Percentiles rank a stretch among this genome's conserved stretches.
Conservation (phyloP, 2,113 vertebrate genomes). For the Salminus brasiliensis region DNA sequence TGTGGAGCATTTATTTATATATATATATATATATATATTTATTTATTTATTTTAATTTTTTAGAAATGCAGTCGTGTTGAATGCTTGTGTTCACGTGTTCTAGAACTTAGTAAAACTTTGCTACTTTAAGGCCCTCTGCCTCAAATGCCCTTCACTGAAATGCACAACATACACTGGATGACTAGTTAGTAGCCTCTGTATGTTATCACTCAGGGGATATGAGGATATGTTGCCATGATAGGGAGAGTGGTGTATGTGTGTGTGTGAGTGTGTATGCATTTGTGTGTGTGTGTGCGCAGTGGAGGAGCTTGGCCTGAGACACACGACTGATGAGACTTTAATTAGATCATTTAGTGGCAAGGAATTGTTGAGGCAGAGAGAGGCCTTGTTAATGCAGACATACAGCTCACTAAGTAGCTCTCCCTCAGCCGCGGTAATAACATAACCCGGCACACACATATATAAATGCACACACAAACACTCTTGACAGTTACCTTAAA, state of each 20-base stretch:
- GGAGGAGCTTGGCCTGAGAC: conserved; percentile 41
- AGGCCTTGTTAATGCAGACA: conserved; percentile 51
- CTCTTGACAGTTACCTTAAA: background rate
- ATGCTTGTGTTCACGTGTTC: background rate
- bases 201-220: conserved; percentile 20
- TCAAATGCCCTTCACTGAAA: background rate
- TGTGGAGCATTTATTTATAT: no score
- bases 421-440: conserved; percentile 36
- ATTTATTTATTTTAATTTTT: no score
- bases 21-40: no score
- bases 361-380: conserved; percentile 53
- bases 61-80: background rate
- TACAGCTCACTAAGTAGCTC: conserved; percentile 46
- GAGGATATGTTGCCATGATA: conserved; percentile 3
- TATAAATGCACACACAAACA: background rate
- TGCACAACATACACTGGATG: background rate
- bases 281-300: conserved; percentile 10
- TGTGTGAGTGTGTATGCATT: background rate
- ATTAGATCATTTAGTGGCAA: conserved; percentile 58
- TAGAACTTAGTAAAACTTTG: background rate
- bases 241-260: background rate
- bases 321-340: conserved; percentile 56
- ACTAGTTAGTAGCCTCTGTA: conserved; percentile 36
- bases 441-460: conserved; percentile 25
- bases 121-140: background rate